Base-by-base conservation (phyloP, 2,113 vertebrate genomes). In the Diadophis punctatus region DNA sequence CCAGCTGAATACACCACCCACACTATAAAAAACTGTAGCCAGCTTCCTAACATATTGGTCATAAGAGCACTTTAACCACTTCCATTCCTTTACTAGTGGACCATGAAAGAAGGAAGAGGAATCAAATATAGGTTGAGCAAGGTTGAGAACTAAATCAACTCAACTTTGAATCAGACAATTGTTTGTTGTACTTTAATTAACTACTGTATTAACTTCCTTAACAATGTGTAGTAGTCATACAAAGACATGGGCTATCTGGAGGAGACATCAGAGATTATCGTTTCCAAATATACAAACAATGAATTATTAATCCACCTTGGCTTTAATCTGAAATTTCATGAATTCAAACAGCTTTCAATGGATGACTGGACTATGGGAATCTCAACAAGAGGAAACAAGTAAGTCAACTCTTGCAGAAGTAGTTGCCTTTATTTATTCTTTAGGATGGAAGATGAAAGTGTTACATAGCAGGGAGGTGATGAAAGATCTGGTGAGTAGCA, bases 1-100 rank as follows among this genome's bases (percentile, higher is more conserved):
- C 94, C 95, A 94, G 96, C 91, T 96, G 95, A 96, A 95, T 94
- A 94, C 86, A 93, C 95, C 96, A 95, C 96, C 96, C 97, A 95
- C 96, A 94, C 88, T 90, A 93, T 87, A 91, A 90, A 86, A 95
- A 95, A 96, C 94, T 92, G 87, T 93, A 94, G 95, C 95, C 90
- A 91, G 55, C 27, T 91, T 89, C 74, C 93, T 94, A 92, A 93
- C 93, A 58, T 95, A 93, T 90, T 92, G 90, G 94, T 94, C 91
- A 92, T 14, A 90, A 92, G 46, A 60, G 86, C 88, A 90, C 88
- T 90, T 90, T 90, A 92, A 92, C 92, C 46, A 60, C 27, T 90
- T 90, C n/a, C 18, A 48, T 89, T 90, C 92, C 53, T 51, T 68
- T 68, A 68, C 12, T 68, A 68, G 60, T n/a, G 3, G 51, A 90